Percentiles rank a stretch among this genome's conserved stretches.
Conservation (phyloP, 2,888 invertebrate species). For the Oxycera nigricornis region DNA sequence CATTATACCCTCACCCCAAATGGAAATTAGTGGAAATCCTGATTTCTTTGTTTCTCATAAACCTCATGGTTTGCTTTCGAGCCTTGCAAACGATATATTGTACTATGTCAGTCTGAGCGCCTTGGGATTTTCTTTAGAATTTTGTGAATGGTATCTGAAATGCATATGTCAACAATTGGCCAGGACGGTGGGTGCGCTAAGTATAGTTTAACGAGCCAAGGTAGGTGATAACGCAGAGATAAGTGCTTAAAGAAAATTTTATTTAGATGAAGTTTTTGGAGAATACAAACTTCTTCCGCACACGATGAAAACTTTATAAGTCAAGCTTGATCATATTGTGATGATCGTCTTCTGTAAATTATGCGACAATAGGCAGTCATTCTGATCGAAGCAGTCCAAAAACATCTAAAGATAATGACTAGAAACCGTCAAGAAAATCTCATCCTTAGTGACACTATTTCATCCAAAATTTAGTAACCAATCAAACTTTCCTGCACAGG, state of each 20-base stretch:
- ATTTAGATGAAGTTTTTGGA: too few relatives aligned
- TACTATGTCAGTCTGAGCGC: conserved; percentile 14
- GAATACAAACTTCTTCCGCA: too few relatives aligned
- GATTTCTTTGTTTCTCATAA: conserved; percentile 32
- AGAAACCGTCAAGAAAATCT: too few relatives aligned
- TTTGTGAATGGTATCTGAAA: conserved; percentile 10
- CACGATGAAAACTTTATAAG: too few relatives aligned
- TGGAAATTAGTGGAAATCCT: conserved; percentile 32
- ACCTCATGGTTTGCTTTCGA: neutral
- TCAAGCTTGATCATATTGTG: too few relatives aligned
- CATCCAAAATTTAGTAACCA: neutral
- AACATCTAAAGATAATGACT: neutral
- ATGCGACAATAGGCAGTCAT: too few relatives aligned
- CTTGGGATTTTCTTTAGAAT: conserved; percentile 37
- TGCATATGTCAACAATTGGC: neutral
- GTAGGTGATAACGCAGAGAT: too few relatives aligned
- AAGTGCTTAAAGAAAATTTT: too few relatives aligned
- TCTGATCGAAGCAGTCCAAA: too few relatives aligned
- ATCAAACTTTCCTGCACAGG: neutral
- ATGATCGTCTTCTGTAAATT: too few relatives aligned
- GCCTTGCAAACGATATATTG: neutral
- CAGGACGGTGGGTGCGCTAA: neutral
- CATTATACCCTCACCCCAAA: conserved; percentile 26
- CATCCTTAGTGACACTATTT: too few relatives aligned
- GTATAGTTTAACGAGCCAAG: neutral